Percentiles rank a stretch among this genome's conserved stretches.
Evolutionary conservation across 2,113 vertebrate genomes (phyloP).

Genomic region (Corvus hawaiiensis): DNA sequence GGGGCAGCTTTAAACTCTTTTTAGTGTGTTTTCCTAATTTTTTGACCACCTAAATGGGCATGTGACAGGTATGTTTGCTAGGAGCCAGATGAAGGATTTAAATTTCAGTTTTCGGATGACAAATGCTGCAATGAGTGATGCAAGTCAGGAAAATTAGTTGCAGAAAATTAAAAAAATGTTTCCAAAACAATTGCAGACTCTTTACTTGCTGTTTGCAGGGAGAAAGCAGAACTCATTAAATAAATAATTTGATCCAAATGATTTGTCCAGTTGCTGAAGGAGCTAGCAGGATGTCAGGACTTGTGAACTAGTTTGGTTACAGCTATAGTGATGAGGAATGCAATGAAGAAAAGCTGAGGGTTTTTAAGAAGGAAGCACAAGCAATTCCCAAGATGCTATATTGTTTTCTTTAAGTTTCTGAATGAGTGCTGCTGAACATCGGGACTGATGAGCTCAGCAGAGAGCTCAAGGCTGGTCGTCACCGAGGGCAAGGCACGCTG

Average conservation of each 20-base stretch:
- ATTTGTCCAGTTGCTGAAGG: constrained; percentile 20
- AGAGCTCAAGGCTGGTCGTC: neutral
- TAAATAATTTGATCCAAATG: constrained; percentile 29
- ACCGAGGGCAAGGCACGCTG: rapidly evolving
- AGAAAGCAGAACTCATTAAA: constrained; percentile 1
- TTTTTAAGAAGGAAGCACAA: neutral
- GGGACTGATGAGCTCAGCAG: neutral
- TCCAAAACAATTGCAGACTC: neutral
- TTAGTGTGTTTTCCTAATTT: neutral
- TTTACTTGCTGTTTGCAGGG: neutral
- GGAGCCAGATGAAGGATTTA: neutral
- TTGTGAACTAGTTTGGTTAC: neutral
- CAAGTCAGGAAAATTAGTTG: constrained; percentile 14
- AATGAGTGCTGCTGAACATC: rapidly evolving
- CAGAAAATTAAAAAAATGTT: constrained; percentile 14
- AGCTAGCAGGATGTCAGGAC: constrained; percentile 5
- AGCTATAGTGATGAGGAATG: neutral
- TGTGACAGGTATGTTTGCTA: neutral
- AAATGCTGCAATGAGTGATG: constrained; percentile 11
- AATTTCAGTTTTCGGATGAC: constrained; percentile 12
- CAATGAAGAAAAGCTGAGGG: neutral
- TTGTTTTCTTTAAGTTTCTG: neutral
- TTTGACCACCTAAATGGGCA: neutral
- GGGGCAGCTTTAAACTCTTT: neutral
- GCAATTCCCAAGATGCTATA: neutral